Conservation (phyloP, 2,888 invertebrate genomes). For the Drosophila fulvimacula region DNA sequence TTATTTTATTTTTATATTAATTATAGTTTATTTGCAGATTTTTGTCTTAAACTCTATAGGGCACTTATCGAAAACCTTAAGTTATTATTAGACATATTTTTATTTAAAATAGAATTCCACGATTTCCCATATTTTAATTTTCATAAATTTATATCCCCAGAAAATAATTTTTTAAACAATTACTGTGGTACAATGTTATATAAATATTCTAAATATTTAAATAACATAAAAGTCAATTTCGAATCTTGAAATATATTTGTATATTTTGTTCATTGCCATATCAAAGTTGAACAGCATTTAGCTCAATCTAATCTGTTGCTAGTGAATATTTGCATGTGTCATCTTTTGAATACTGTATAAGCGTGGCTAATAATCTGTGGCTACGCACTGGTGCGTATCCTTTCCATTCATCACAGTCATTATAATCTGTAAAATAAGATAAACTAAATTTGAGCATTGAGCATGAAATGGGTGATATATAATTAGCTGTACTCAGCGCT, state of each 20-base stretch:
- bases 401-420: slow-evolving; percentile 13
- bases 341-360: neutral
- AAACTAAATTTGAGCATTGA: slow-evolving; percentile 1
- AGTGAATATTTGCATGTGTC: neutral
- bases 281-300: neutral
- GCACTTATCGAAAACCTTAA: too few species aligned
- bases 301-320: too few species aligned
- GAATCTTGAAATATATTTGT: too few species aligned
- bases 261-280: neutral
- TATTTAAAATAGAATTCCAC: too few species aligned
- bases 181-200: too few species aligned
- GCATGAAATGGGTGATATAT: slow-evolving; percentile 25
- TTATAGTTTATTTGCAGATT: too few species aligned
- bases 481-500: neutral
- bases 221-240: neutral
- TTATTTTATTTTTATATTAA: too few species aligned
- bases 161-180: neutral
- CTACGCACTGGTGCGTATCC: slow-evolving; percentile 40
- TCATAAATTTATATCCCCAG: neutral
- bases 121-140: neutral
- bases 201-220: neutral
- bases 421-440: slow-evolving; percentile 3
- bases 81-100: too few species aligned
- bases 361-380: neutral
- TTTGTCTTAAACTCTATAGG: too few species aligned